Evolutionary conservation across 2,113 vertebrate genomes (phyloP).

Genomic region (Lepus timidus): DNA sequence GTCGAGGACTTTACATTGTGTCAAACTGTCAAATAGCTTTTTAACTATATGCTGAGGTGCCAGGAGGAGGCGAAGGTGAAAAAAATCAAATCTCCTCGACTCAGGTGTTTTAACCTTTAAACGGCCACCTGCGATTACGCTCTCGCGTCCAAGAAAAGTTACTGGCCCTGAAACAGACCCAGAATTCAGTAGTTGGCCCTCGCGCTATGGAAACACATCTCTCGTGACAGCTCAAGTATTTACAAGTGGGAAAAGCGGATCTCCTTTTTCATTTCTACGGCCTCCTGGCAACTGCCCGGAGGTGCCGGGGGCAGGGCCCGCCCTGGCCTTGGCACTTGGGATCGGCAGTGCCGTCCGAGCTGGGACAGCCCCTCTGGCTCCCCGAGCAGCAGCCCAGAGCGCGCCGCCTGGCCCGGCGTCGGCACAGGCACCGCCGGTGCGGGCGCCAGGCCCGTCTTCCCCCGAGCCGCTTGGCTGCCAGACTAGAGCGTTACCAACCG

Average conservation of each 20-base stretch:
- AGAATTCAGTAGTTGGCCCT: not conserved
- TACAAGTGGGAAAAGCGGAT: not conserved
- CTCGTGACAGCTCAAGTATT: not conserved
- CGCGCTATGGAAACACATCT: not conserved
- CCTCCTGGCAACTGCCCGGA: not conserved
- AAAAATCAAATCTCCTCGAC: not conserved
- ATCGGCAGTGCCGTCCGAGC: not conserved
- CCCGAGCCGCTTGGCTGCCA: not conserved
- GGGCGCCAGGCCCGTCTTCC: not conserved
- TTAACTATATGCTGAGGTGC: not conserved
- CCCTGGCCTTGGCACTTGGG: too few relatives aligned
- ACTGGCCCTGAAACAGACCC: not conserved
- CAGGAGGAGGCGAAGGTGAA: not conserved
- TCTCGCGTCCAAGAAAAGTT: not conserved
- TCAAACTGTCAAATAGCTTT: not conserved
- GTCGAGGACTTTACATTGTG: not conserved
- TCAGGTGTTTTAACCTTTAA: not conserved
- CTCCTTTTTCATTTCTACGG: not conserved
- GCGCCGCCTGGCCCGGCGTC: not conserved
- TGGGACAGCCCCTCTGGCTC: not conserved
- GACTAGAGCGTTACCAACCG: not conserved
- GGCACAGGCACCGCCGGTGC: rapidly evolving
- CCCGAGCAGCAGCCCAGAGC: not conserved
- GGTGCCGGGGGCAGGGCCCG: not conserved
- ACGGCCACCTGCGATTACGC: not conserved